Evolutionary conservation across 2,797 vertebrate genomes (phyloP).

Genomic region (Aerospiza tachiro): DNA sequence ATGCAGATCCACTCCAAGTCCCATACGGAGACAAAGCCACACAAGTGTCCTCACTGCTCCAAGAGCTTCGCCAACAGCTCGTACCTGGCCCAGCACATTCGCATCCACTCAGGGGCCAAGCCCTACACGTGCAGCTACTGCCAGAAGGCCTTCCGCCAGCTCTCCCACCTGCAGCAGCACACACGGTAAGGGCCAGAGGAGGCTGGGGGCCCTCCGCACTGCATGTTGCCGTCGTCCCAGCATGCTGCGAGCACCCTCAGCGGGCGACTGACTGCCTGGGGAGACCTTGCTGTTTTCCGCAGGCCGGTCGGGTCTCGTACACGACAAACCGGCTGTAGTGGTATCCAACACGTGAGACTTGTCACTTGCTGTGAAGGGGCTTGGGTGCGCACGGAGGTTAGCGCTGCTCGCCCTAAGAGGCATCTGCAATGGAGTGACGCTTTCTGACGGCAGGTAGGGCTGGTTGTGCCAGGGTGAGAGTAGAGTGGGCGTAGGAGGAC

Average conservation of each 20-base stretch:
- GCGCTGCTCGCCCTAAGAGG: background rate
- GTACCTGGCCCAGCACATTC: conserved; percentile 97
- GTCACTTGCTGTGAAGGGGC: background rate
- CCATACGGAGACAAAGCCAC: conserved; percentile 98
- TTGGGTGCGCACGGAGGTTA: background rate
- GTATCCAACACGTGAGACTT: background rate
- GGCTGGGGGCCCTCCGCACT: conserved; percentile 67
- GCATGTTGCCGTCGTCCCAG: conserved; percentile 61
- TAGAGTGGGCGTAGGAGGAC: background rate
- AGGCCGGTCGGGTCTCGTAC: background rate
- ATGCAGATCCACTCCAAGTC: conserved; percentile 99
- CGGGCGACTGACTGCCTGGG: background rate
- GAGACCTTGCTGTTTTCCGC: background rate
- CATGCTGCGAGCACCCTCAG: conserved; percentile 34
- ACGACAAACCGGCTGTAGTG: background rate
- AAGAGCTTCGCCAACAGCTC: conserved; percentile 99
- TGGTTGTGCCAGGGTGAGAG: background rate
- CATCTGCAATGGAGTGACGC: background rate
- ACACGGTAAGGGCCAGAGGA: conserved; percentile 89
- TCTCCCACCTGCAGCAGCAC: conserved; percentile 99
- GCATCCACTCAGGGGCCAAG: conserved; percentile 98
- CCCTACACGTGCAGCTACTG: conserved; percentile 96
- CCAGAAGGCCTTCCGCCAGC: conserved; percentile 97
- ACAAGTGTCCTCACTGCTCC: conserved; percentile 98
- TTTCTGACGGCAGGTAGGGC: background rate